A percentile compares a stretch with the other conserved stretches of the same genome.
Conservation (phyloP, 2,797 vertebrate genomes). For the Hippopotamyrus pictus region DNA sequence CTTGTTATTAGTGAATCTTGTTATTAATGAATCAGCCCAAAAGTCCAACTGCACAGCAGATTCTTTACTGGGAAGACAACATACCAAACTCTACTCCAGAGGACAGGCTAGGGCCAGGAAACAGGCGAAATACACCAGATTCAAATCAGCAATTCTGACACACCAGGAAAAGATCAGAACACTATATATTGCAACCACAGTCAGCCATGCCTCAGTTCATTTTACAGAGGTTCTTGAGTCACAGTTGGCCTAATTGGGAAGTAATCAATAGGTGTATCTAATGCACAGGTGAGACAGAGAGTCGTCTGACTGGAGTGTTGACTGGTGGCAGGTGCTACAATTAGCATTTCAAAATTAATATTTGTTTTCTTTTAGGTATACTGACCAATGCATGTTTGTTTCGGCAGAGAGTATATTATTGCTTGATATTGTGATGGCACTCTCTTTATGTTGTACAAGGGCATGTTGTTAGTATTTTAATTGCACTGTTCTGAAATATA, state of each 20-base stretch:
- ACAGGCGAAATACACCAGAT: not conserved
- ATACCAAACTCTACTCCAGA: not conserved
- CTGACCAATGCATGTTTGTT: not conserved
- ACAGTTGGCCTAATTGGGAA: not conserved
- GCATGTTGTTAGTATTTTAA: not conserved
- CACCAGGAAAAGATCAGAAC: not conserved
- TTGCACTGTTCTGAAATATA: not conserved
- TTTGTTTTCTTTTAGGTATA: not conserved
- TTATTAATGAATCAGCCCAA: not conserved
- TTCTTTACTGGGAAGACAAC: not conserved
- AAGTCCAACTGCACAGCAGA: not conserved
- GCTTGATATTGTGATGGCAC: not conserved
- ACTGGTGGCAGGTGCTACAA: not conserved
- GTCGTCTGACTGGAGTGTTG: not conserved
- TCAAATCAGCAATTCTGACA: not conserved
- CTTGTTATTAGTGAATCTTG: not conserved
- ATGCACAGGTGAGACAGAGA: not conserved
- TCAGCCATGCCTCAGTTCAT: not conserved
- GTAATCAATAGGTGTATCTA: not conserved
- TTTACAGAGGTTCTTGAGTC: not conserved
- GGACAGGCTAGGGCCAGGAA: not conserved
- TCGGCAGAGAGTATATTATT: not conserved
- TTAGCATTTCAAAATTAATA: not conserved
- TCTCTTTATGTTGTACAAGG: not conserved
- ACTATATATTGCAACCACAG: not conserved